Evolutionary conservation across 2,797 vertebrate genomes (phyloP).

Genomic region (Ciconia nigra): DNA sequence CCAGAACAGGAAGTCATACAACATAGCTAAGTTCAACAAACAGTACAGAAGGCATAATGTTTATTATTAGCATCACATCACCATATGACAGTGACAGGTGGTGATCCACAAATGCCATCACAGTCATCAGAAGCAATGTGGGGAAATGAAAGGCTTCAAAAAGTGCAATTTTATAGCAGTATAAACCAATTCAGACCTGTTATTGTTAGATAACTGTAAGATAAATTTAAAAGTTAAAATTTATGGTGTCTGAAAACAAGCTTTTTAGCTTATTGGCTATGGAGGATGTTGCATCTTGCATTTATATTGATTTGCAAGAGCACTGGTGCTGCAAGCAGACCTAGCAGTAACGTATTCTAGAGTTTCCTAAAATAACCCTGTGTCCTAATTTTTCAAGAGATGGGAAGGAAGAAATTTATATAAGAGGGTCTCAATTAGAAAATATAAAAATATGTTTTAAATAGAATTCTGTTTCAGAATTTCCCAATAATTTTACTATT

Average conservation of each 20-base stretch:
- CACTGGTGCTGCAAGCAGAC: neutral
- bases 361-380: neutral
- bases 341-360: neutral
- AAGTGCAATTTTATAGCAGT: neutral
- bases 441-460: neutral
- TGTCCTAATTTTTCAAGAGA: neutral
- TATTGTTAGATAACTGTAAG: neutral
- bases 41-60: neutral
- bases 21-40: neutral
- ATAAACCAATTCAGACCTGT: neutral
- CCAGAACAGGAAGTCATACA: neutral
- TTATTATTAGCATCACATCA: constrained; percentile 2
- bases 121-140: neutral
- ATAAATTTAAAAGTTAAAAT: neutral
- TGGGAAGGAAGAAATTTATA: neutral
- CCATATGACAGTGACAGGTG: neutral
- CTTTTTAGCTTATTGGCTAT: neutral
- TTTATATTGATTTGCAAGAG: neutral
- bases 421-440: neutral
- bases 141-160: neutral
- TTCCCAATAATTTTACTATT: neutral
- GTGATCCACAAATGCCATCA: constrained; percentile 3
- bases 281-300: neutral
- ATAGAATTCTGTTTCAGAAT: neutral
- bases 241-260: neutral